Evolutionary conservation across 2,797 vertebrate genomes (phyloP).

Genomic region (Columba guinea): DNA sequence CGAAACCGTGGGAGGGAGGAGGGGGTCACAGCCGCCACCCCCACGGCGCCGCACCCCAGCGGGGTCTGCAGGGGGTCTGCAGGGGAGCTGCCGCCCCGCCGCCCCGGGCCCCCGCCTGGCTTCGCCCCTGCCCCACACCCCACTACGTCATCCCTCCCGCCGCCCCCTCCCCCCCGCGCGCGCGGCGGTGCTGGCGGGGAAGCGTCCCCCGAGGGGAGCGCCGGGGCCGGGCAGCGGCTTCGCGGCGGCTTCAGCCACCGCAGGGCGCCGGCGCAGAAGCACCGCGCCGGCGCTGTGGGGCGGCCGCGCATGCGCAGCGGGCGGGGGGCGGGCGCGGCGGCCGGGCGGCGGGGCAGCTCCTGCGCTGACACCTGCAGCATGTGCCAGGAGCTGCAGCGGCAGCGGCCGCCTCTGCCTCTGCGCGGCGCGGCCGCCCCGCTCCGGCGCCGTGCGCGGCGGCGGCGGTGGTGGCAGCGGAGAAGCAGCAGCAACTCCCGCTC

Average conservation of each 20-base stretch:
- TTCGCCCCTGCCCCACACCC: background rate
- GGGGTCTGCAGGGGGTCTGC: too few relatives aligned
- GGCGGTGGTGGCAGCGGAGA: conserved; percentile 5
- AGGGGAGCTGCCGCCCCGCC: background rate
- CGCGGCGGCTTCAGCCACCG: background rate
- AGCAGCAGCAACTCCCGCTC: conserved; percentile 9
- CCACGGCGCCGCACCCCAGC: background rate
- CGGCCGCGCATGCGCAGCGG: conserved; percentile 7
- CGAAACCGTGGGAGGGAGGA: background rate
- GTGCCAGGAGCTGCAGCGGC: conserved; percentile 71
- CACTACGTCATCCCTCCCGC: background rate
- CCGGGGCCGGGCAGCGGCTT: background rate
- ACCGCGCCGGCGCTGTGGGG: background rate
- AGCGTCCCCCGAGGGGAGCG: conserved; percentile 17
- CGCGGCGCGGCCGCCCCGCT: conserved; percentile 71
- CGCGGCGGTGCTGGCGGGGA: conserved; percentile 25
- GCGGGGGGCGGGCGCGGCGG: conserved; percentile 17
- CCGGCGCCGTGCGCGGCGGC: conserved; percentile 68
- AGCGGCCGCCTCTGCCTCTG: conserved; percentile 54
- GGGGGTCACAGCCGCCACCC: background rate
- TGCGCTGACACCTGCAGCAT: conserved; percentile 68
- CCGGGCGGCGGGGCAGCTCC: conserved; percentile 56
- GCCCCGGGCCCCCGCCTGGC: background rate
- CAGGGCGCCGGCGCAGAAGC: background rate
- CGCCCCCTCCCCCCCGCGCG: background rate